Evolutionary conservation across 2,888 invertebrate species (phyloP).

Genomic region (Xylota segnis): DNA sequence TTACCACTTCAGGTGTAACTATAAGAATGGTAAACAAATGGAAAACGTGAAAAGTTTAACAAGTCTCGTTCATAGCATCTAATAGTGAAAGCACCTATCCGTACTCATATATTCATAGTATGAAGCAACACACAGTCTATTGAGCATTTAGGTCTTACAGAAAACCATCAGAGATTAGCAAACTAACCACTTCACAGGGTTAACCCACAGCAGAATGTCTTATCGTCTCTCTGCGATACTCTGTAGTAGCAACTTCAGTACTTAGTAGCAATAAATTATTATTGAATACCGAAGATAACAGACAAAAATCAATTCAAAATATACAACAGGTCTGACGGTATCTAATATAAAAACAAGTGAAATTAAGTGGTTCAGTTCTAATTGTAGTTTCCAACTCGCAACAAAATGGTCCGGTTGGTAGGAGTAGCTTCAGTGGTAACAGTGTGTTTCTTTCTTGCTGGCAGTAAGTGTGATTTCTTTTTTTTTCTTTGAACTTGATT

Average conservation of each 20-base stretch:
- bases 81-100: constrained; percentile 27
- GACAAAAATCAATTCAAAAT: constrained; percentile 33
- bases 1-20: constrained; percentile 5
- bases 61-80: constrained; percentile 12
- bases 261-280: constrained; percentile 4
- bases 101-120: neutral
- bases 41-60: constrained; percentile 27
- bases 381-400: constrained; percentile 28
- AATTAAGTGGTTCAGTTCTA: constrained; percentile 22
- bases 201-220: constrained; percentile 14
- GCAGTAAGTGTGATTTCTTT: constrained; percentile 40
- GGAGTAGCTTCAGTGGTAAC: constrained; percentile 19
- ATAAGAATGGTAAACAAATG: constrained; percentile 1
- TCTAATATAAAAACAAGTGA: constrained; percentile 49
- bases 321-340: constrained; percentile 18
- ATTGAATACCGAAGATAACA: constrained; percentile 63
- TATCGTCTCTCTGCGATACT: constrained; percentile 30
- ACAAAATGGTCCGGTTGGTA: constrained; percentile 51
- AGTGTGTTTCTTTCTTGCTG: constrained; percentile 29
- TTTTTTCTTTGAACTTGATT: neutral
- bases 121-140: constrained; percentile 4
- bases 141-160: constrained; percentile 1
- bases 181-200: neutral
- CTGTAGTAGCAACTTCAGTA: constrained; percentile 15
- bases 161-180: constrained; percentile 4